Evolutionary conservation across 2,797 vertebrate species (phyloP).

Genomic region (Malacoctenus gilli): DNA sequence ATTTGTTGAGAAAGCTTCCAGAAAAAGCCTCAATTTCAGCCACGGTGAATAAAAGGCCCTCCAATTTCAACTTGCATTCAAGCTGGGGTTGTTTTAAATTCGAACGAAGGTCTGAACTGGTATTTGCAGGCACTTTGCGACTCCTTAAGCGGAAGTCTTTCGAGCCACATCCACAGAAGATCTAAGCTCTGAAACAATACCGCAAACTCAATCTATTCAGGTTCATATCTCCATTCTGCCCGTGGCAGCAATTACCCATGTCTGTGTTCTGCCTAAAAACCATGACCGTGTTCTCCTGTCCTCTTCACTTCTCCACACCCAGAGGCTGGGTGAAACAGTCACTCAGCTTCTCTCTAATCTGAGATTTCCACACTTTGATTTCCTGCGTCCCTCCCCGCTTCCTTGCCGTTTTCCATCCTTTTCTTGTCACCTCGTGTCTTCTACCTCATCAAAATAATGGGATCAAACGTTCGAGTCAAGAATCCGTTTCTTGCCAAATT

Average conservation of each 20-base stretch:
- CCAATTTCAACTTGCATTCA: conserved; percentile 11
- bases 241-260: conserved; percentile 65
- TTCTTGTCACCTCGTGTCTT: conserved; percentile 34
- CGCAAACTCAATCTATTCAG: conserved; percentile 37
- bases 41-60: conserved; percentile 12
- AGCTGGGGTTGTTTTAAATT: conserved; percentile 20
- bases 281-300: conserved; percentile 53
- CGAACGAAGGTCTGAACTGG: conserved; percentile 7
- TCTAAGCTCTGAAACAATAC: conserved; percentile 47
- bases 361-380: conserved; percentile 68
- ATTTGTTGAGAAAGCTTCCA: conserved; percentile 17
- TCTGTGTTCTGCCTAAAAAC: conserved; percentile 69
- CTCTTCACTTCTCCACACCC: conserved; percentile 51
- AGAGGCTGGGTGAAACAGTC: conserved; percentile 63
- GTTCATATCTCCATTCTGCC: conserved; percentile 56
- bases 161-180: conserved; percentile 22
- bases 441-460: conserved; percentile 32
- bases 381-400: conserved; percentile 45
- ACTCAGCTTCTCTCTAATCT: conserved; percentile 63
- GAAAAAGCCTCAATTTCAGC: conserved; percentile 27
- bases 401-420: conserved; percentile 29
- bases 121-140: conserved; percentile 18
- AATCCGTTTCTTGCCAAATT: too few species aligned
- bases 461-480: conserved; percentile 53
- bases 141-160: conserved; percentile 17